These are phyloP conservation scores for Griposia aprilina DNA, from an alignment of 2,888 invertebrate species.

Conservation along the genomic window DNA sequence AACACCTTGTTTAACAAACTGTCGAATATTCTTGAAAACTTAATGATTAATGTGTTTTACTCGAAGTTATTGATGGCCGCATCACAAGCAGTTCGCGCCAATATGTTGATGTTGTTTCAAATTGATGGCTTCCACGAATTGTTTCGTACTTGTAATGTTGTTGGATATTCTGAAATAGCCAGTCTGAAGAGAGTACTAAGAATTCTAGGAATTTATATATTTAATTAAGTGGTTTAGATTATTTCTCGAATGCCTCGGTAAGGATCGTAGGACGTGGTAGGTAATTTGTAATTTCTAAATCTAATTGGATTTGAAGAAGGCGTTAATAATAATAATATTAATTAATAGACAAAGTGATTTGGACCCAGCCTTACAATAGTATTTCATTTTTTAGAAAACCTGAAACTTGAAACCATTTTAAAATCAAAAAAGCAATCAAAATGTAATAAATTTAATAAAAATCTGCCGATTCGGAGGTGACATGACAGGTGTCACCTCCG, in stretches of 20 bases:
- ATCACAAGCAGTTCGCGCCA: slow-evolving; percentile 19
- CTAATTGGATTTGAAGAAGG: background rate
- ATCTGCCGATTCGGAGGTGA: no score
- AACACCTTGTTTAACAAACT: slow-evolving; percentile 31
- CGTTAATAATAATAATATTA: no score
- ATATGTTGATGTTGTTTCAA: slow-evolving; percentile 35
- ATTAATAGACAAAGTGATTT: no score
- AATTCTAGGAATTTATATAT: background rate
- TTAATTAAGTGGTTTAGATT: background rate
- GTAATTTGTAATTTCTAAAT: no score
- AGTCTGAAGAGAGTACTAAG: background rate
- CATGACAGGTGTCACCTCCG: no score
- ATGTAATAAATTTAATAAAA: no score
- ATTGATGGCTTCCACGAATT: slow-evolving; percentile 22
- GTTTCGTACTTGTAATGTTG: slow-evolving; percentile 4
- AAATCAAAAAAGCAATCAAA: no score
- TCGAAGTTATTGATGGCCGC: slow-evolving; percentile 21
- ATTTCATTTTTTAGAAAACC: no score
- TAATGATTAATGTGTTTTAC: slow-evolving; percentile 40
- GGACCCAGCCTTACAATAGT: no score
- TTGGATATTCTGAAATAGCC: slow-evolving; percentile 1
- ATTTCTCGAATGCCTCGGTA: background rate
- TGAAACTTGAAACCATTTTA: no score
- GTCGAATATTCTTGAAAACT: slow-evolving; percentile 30
- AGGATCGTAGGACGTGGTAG: no score